Percentiles rank a stretch among this genome's conserved stretches.
Conservation (phyloP, 1,140 invertebrate genomes). For the Lysiphlebus fabarum region DNA sequence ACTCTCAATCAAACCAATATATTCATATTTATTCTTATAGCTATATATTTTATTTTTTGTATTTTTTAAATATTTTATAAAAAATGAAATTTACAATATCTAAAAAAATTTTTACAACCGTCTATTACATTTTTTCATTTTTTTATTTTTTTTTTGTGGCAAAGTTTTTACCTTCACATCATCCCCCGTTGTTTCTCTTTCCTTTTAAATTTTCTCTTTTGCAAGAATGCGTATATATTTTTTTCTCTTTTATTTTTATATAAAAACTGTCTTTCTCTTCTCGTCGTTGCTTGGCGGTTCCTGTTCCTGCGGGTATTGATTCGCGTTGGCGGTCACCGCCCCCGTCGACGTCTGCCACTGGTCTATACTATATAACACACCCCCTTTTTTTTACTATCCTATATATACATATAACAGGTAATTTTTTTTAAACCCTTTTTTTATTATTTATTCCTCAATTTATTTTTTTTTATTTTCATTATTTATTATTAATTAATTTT, state of each 20-base stretch:
- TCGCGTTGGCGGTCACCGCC: slow-evolving; percentile 56
- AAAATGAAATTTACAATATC: too few species aligned
- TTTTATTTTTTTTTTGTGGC: not conserved
- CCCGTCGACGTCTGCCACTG: slow-evolving; percentile 51
- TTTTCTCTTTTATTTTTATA: slow-evolving; percentile 30
- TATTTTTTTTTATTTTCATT: too few species aligned
- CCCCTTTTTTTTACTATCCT: slow-evolving; percentile 36
- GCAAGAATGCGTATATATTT: slow-evolving; percentile 14
- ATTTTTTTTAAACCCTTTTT: not conserved
- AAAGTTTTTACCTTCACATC: slow-evolving; percentile 29
- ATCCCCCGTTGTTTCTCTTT: slow-evolving; percentile 29
- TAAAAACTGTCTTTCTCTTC: slow-evolving; percentile 23
- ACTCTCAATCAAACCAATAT: too few species aligned
- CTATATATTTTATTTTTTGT: too few species aligned
- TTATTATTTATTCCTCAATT: not conserved
- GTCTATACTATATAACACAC: slow-evolving; percentile 40
- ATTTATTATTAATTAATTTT: too few species aligned
- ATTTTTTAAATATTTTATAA: too few species aligned
- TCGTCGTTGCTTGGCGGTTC: slow-evolving; percentile 46
- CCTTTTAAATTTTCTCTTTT: slow-evolving; percentile 29
- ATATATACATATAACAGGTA: not conserved
- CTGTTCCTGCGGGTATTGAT: slow-evolving; percentile 58
- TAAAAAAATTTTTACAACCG: too few species aligned
- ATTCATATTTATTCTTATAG: too few species aligned
- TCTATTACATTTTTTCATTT: too few species aligned